These are phyloP conservation scores for Cephus sareptanus DNA, from an alignment of 2,888 invertebrate genomes.

Conservation along the genomic window DNA sequence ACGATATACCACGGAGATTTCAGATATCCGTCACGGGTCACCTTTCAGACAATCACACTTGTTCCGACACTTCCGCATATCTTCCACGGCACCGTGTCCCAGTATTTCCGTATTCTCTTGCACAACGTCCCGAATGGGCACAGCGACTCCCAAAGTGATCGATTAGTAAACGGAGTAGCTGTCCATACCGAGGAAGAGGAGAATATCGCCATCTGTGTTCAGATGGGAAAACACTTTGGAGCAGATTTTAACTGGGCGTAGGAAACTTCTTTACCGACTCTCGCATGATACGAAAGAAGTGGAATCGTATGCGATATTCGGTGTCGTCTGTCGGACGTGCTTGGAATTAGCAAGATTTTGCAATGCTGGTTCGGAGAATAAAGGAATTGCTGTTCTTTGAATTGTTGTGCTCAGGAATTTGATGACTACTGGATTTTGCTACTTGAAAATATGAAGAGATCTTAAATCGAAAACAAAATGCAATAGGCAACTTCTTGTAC, in stretches of 20 bases:
- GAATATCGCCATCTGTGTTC: neutral
- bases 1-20: neutral
- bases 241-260: neutral
- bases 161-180: slow-evolving; percentile 46
- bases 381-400: neutral
- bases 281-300: neutral
- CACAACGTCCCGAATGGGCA: slow-evolving; percentile 29
- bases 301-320: neutral
- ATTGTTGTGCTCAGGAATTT: neutral
- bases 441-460: neutral
- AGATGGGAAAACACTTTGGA: neutral
- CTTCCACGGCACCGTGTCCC: slow-evolving; percentile 22
- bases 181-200: neutral
- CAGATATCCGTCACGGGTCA: slow-evolving; percentile 25
- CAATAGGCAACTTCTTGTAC: neutral
- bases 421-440: neutral
- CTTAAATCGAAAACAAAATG: neutral
- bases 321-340: no score
- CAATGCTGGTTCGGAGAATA: neutral
- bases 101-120: slow-evolving; percentile 20
- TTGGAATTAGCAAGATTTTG: no score
- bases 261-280: neutral
- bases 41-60: slow-evolving; percentile 28
- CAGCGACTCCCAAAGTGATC: slow-evolving; percentile 52
- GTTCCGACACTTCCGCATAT: slow-evolving; percentile 35